Conservation (phyloP, 2,888 invertebrate species). For the Leptopilina syphax region DNA sequence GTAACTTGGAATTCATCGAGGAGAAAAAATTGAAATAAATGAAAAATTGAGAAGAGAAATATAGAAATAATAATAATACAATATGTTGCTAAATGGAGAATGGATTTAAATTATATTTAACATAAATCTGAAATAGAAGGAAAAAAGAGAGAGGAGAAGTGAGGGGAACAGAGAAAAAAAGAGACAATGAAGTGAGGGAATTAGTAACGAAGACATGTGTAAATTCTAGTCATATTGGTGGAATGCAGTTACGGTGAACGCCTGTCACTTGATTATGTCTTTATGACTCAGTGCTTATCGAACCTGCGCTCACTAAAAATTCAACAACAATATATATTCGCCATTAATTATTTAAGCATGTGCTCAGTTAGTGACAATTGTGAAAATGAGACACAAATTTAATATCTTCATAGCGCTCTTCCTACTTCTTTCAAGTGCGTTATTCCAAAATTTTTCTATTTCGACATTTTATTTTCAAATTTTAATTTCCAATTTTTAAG, state of each 20-base stretch:
- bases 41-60: neutral
- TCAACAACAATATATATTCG: neutral
- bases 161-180: neutral
- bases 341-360: slow-evolving; percentile 7
- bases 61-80: neutral
- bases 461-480: no score
- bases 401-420: neutral
- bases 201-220: neutral
- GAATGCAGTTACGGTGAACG: slow-evolving; percentile 2
- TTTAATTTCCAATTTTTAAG: neutral
- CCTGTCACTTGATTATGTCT: neutral
- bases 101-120: neutral
- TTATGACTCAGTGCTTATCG: slow-evolving; percentile 23
- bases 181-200: neutral
- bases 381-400: slow-evolving; percentile 9
- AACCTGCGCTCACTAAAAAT: slow-evolving; percentile 6
- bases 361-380: neutral
- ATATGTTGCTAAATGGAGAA: neutral
- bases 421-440: slow-evolving; percentile 16
- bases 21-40: neutral
- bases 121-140: neutral
- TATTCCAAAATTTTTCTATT: neutral
- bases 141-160: no score
- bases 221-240: neutral
- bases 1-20: no score